Evolutionary conservation across 2,888 invertebrate genomes (phyloP).

Genomic region (Archips crataeganus): DNA sequence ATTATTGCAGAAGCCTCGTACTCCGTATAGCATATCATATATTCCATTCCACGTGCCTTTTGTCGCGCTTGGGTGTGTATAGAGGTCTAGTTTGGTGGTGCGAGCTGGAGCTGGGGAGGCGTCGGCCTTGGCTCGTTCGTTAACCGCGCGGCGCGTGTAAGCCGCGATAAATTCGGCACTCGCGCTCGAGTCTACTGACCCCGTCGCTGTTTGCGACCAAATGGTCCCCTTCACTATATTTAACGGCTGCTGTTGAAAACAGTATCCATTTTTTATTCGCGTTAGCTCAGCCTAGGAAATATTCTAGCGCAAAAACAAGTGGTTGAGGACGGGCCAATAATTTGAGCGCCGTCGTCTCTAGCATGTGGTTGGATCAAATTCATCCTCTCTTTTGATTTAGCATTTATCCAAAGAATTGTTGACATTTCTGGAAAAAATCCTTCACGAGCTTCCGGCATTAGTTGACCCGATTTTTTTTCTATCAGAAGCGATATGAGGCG

Average conservation of each 20-base stretch:
- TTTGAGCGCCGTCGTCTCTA: slow-evolving; percentile 1
- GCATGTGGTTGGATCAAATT: not conserved
- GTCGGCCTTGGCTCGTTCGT: slow-evolving; percentile 81
- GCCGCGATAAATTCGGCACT: slow-evolving; percentile 84
- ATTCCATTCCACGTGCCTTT: not conserved
- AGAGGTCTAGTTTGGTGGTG: slow-evolving; percentile 45
- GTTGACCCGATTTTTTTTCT: not conserved
- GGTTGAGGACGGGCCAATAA: slow-evolving; percentile 13
- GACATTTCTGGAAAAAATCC: not conserved
- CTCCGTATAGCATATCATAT: not conserved
- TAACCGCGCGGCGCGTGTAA: slow-evolving; percentile 79
- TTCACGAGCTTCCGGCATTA: not conserved
- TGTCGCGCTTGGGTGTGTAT: slow-evolving; percentile 40
- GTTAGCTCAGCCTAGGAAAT: slow-evolving; percentile 33
- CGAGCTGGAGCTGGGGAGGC: slow-evolving; percentile 50
- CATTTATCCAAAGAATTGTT: not conserved
- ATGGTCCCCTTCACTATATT: slow-evolving; percentile 84
- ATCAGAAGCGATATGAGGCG: not conserved
- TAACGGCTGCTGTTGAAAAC: slow-evolving; percentile 54
- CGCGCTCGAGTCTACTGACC: slow-evolving; percentile 82
- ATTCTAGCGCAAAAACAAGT: slow-evolving; percentile 30
- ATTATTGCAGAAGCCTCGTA: not conserved
- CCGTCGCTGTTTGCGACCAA: slow-evolving; percentile 81
- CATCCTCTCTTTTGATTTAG: not conserved
- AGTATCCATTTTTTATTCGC: slow-evolving; percentile 42